Base-by-base conservation (phyloP, 2,888 invertebrate genomes). In the Arrhopalites spinosus region DNA sequence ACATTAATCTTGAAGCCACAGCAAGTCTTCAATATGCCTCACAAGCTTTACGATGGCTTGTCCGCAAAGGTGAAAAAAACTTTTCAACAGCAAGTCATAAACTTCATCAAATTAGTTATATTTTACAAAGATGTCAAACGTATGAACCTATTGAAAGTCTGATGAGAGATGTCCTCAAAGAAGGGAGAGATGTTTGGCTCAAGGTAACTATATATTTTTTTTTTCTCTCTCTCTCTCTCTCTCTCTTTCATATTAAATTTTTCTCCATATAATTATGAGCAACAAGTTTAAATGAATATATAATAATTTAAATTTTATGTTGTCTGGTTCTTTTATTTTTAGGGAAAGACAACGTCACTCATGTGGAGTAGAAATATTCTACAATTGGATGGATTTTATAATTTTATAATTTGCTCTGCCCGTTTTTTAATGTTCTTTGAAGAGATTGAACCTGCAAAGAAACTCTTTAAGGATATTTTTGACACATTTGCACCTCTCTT, bases 1-100 rank as follows among this genome's bases (percentile, higher is more conserved):
- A 74, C 25, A 23, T 36, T 43, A 27, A 13, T 8, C 15, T 68
- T 8, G 56, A 74, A 45, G 56, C 74, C 8, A 56, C 13, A 3
- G 36, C 68, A 56, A 43, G 67, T 43, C 17, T 74, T 1, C 36
- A 30, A 17, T 15, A 68, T 43, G 59, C 67, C 3, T 67, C 67
- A 30, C 74, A 74, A 59, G 74, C 68, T 8, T 13, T 74, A 20
- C 74, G 74, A 0, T 74, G 74, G 74, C 74, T 74, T 27, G 17
- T 74, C n/a, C 74, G 74, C 7, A 68, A 68, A 74, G 74, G 74
- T 11, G 56, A 53, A 25, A 59, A 59, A 17, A 67, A 36, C 36
- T 68, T 74, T n/a, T 74, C 74, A 20, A 59, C 27, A 23, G 74
- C 67, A 7, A 68, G 68, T 59, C 59, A 61, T 30, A 74, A 68